Conservation (phyloP, 2,888 invertebrate species). For the Tenthredo notha region DNA sequence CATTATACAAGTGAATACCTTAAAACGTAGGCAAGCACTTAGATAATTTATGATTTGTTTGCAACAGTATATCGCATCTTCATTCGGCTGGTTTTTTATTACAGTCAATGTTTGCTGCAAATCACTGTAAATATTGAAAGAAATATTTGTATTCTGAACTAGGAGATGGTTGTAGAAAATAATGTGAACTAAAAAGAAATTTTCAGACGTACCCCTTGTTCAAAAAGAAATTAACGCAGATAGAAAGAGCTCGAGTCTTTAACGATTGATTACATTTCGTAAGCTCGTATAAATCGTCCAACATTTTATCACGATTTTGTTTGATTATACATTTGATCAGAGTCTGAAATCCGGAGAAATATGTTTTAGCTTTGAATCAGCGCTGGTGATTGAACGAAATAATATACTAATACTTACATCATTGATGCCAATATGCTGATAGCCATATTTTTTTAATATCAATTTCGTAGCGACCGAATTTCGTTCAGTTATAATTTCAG, state of each 20-base stretch:
- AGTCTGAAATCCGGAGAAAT: conserved; percentile 68
- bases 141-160: neutral
- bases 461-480: conserved; percentile 77
- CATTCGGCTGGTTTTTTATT: conserved; percentile 68
- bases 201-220: conserved; percentile 69
- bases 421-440: conserved; percentile 70
- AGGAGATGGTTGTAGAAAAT: conserved; percentile 13
- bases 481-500: conserved; percentile 73
- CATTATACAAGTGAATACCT: conserved; percentile 59
- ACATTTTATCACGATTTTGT: conserved; percentile 71
- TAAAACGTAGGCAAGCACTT: conserved; percentile 60
- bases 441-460: conserved; percentile 78
- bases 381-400: neutral
- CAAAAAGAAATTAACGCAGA: conserved; percentile 72
- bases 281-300: conserved; percentile 73
- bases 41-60: conserved; percentile 65
- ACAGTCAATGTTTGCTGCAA: conserved; percentile 69
- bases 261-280: conserved; percentile 68
- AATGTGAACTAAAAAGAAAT: conserved; percentile 40
- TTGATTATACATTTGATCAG: conserved; percentile 72
- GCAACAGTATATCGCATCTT: conserved; percentile 67
- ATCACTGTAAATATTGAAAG: conserved; percentile 64
- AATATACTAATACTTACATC: conserved; percentile 67
- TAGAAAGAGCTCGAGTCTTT: conserved; percentile 68
- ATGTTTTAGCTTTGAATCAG: conserved; percentile 41